A percentile compares a stretch with the other conserved stretches of the same genome.
Evolutionary conservation across 2,797 vertebrate species (phyloP).

Genomic region (Cyprinodon diabolis): DNA sequence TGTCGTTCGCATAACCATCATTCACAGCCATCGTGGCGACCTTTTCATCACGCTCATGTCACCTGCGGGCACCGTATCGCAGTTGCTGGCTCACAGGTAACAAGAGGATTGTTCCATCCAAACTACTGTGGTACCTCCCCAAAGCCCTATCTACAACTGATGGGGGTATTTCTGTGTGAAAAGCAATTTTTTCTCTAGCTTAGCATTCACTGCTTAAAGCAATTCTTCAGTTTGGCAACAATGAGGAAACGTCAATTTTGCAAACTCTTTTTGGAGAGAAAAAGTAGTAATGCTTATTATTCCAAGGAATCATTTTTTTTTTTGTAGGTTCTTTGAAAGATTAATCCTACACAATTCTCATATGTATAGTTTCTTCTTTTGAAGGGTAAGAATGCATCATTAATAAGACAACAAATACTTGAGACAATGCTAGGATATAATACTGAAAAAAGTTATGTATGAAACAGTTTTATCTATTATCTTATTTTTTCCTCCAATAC

Average conservation of each 20-base stretch:
- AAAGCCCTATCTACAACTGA: background rate
- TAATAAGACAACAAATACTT: background rate
- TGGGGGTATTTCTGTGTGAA: slow-evolving; percentile 2
- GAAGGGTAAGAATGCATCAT: background rate
- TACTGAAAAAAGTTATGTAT: no score
- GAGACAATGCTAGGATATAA: background rate
- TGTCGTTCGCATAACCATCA: slow-evolving; percentile 86
- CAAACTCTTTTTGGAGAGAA: slow-evolving; percentile 21
- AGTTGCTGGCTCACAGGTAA: slow-evolving; percentile 92
- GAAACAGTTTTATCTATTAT: no score
- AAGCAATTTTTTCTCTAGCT: background rate
- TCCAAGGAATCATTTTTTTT: slow-evolving; percentile 31
- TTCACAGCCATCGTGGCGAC: slow-evolving; percentile 89
- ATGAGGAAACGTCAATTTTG: slow-evolving; percentile 18
- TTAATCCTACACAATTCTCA: slow-evolving; percentile 23
- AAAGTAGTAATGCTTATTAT: slow-evolving; percentile 19
- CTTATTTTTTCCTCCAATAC: background rate
- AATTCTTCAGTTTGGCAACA: slow-evolving; percentile 33
- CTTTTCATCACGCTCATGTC: slow-evolving; percentile 92
- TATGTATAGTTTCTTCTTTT: background rate
- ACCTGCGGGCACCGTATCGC: slow-evolving; percentile 91
- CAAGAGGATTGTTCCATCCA: background rate
- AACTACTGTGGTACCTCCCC: background rate
- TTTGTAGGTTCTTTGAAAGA: slow-evolving; percentile 3
- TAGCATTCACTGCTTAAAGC: slow-evolving; percentile 6